Conservation (phyloP, 2,888 invertebrate genomes). For the Microplitis manilae region DNA sequence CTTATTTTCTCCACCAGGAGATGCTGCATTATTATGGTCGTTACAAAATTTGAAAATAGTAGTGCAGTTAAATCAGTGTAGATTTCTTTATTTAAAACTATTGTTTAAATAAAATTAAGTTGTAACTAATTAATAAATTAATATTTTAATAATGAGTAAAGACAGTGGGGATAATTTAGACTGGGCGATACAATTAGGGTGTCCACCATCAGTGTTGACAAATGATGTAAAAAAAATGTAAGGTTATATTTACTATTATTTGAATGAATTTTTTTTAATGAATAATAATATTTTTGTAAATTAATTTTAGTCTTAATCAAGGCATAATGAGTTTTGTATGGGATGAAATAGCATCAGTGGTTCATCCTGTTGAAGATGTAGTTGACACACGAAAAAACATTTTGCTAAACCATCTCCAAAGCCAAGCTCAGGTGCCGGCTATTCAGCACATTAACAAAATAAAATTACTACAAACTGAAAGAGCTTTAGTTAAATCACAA, state of each 20-base stretch:
- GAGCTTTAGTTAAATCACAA: background rate
- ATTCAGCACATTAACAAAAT: background rate
- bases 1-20: background rate
- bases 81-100: background rate
- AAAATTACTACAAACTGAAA: background rate
- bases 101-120: background rate
- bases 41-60: background rate
- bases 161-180: slow-evolving; percentile 27
- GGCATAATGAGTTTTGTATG: background rate
- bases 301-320: background rate
- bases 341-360: background rate
- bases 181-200: slow-evolving; percentile 55
- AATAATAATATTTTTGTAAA: slow-evolving; percentile 16
- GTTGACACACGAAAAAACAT: background rate
- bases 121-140: background rate
- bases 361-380: background rate
- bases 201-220: slow-evolving; percentile 52
- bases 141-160: slow-evolving; percentile 9
- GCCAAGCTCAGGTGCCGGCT: background rate
- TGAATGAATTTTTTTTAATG: background rate
- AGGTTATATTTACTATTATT: slow-evolving; percentile 38
- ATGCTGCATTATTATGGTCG: background rate
- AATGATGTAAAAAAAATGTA: slow-evolving; percentile 55
- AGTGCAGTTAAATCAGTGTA: background rate
- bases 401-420: background rate